phyloP scores from a whole-genome alignment of 2,113 vertebrate species.

The Archocentrus centrarchus region DNA sequence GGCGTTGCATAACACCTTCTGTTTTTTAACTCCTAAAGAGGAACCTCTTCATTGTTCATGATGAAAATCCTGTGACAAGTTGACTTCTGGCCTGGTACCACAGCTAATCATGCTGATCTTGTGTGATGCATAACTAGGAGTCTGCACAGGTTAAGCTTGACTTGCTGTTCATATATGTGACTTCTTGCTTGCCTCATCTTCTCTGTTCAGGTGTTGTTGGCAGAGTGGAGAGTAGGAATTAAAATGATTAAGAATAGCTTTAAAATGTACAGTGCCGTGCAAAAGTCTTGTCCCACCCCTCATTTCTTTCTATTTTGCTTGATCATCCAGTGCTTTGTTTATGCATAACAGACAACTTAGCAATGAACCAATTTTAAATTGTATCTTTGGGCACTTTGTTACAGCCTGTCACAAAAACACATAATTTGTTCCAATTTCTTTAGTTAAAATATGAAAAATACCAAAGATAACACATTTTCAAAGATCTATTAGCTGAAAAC shows the following conservation, averaged over 20 bases:
- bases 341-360: background rate
- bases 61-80: background rate
- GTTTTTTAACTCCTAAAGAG: background rate
- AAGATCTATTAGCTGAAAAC: background rate
- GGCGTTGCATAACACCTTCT: background rate
- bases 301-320: conserved; percentile 1
- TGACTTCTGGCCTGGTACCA: background rate
- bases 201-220: background rate
- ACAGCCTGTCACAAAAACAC: no score
- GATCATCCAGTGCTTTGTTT: background rate
- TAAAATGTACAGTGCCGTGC: background rate
- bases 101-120: background rate
- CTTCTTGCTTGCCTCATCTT: background rate
- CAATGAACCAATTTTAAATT: background rate
- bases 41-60: background rate
- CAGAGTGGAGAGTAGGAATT: background rate
- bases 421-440: background rate
- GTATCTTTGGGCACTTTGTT: no score
- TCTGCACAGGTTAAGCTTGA: background rate
- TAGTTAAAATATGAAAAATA: background rate
- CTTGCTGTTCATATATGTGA: background rate
- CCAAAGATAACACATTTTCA: background rate
- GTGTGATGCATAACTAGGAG: background rate
- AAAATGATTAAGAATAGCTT: background rate
- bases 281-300: background rate